These are phyloP conservation scores for Rousettus leschenaultii DNA, from an alignment of 2,113 vertebrate genomes.

Conservation along the genomic window DNA sequence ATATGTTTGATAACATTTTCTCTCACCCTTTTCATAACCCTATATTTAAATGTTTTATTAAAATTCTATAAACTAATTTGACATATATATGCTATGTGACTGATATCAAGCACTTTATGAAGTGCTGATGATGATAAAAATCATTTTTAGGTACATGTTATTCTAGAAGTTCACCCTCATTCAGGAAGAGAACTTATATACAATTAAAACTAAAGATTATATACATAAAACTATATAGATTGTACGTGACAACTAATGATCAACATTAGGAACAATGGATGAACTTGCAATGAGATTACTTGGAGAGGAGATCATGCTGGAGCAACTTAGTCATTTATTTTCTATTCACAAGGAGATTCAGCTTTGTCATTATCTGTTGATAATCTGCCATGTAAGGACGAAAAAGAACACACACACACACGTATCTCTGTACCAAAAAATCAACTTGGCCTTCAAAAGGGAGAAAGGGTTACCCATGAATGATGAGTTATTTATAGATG, in stretches of 20 bases:
- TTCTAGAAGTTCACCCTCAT: not conserved
- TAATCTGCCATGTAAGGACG: not conserved
- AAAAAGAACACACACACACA: not conserved
- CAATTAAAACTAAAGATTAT: not conserved
- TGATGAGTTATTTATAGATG: not conserved
- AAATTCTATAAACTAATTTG: not conserved
- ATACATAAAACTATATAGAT: not conserved
- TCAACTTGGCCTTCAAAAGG: not conserved
- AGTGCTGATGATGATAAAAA: not conserved
- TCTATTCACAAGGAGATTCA: not conserved
- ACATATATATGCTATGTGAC: not conserved
- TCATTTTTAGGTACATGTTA: not conserved
- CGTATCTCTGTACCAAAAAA: not conserved
- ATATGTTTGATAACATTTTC: not conserved
- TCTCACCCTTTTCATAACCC: not conserved
- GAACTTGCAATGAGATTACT: not conserved
- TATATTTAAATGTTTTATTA: not conserved
- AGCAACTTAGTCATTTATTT: not conserved
- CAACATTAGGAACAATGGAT: not conserved
- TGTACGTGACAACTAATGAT: not conserved
- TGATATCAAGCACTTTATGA: not conserved
- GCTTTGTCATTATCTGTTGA: not conserved
- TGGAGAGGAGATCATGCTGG: not conserved
- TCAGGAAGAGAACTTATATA: not conserved
- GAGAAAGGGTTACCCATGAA: not conserved